Base-by-base conservation (phyloP, 1,140 invertebrate species). In the Philopotamus ludificatus region DNA sequence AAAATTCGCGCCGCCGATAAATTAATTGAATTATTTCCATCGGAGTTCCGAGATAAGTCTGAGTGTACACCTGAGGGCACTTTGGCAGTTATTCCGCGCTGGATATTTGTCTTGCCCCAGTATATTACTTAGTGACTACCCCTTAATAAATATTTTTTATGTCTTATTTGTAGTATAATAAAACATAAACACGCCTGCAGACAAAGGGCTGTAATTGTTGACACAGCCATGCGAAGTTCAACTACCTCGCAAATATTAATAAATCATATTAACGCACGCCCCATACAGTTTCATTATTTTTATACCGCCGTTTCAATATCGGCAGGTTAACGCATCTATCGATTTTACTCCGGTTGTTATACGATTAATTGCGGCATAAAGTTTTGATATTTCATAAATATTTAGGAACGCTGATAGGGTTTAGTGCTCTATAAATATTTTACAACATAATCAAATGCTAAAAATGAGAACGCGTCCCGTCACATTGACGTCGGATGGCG, bases 71-170 rank as follows among this genome's bases (percentile, higher is more conserved):
- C 57, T 59, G 26, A 26, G 26, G 65, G 58, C 58, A 49, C 54
- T 49, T 57, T 39, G 16, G 7, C n/a, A 50, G 54, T 44, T 57
- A 58, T 63, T 50, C 44, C 22, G 22, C 34, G 55, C 39, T 44
- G 61, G 50, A 54, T 67, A 53, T 63, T 62, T 67, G 55, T 67
- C 45, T 67, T 67, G 25, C 47, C 57, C 58, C 59, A 70, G 64
- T 70, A 66, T 70, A 70, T 70, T 66, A 70, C 68, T 63, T 66
- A 70, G 62, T 47, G 44, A 65, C 65, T 70, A 58, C 65, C 59
- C 55, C 16, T 25, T 58, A 70, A 70, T 70, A 70, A 70, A 70
- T 70, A 70, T 66, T 60, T 70, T 70, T 70, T 70, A 70, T 70
- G 68, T 70, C 64, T 66, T 70, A 62, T 70, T 70, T 65, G 55